Base-by-base conservation (phyloP, 1,140 invertebrate genomes). In the Archivesica marissinica region DNA sequence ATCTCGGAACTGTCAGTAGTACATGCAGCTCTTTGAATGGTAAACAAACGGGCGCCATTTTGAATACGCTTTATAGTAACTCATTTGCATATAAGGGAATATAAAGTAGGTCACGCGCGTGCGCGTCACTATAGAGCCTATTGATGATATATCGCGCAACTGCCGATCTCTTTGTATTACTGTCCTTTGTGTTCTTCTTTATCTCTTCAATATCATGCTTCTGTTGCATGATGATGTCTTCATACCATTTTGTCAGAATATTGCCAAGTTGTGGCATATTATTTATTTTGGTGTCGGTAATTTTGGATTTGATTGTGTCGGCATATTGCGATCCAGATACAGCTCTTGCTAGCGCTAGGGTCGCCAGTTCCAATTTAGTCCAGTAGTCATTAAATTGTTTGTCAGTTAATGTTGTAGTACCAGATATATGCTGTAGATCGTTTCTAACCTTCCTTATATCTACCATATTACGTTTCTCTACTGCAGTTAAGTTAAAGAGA, bases 191-290 rank as follows among this genome's bases (percentile, higher is more conserved):
- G 50, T 54, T 23, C 23, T 54, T n/a, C 23, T 15, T n/a, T n/a
- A 54, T 54, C 4, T 59, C 54, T 28, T 28, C 17, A 28, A 30
- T 28, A 6, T 28, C 25, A 2, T 28, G 9, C 17, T 30, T 7
- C 54, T 30, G 25, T 59, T 59, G 23, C 4, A 28, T 28, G 33
- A 59, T 6, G 25, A 7, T 59, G 25, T 30, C 54, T 2, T 59
- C 17, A 59, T 30, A 59, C 64, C 64, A 68, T 39, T 7, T 38
- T 20, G 33, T 23, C 2, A 68, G 33, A 7, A 35, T 68, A n/a
- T 68, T 68, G 7, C 64, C 64, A 39, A 68, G 64, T 23, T 68
- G 33, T 44, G 64, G 64, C 64, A 68, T n/a, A 44, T 68, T 39
- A 6, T 23, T 13, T 20, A 68, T 7, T 44, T 4, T 2, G 9